A percentile compares a stretch with the other conserved stretches of the same genome.
phyloP scores from a whole-genome alignment of 1,140 invertebrate genomes.

The Nasonia giraulti region DNA sequence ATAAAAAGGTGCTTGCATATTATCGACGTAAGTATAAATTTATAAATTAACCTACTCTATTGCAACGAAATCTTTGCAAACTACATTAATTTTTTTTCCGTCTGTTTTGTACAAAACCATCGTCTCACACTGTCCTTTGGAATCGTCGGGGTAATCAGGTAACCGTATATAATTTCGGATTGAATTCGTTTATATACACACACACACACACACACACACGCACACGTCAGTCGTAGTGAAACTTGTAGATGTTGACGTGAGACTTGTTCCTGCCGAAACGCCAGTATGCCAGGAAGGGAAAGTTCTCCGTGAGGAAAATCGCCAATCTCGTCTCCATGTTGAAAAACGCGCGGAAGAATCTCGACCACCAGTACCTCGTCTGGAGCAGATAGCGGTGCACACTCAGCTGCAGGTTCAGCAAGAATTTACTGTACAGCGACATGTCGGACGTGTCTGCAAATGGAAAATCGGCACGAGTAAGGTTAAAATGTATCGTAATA shows the following conservation, averaged over 20 bases:
- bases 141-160: neutral
- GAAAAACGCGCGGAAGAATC: slow-evolving; percentile 67
- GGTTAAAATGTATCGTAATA: neutral
- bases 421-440: slow-evolving; percentile 64
- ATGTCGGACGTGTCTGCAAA: slow-evolving; percentile 61
- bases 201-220: neutral
- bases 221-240: slow-evolving; percentile 58
- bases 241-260: slow-evolving; percentile 65
- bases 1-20: neutral
- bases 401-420: slow-evolving; percentile 70
- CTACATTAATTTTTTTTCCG: neutral
- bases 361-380: slow-evolving; percentile 65
- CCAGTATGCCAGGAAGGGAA: slow-evolving; percentile 67
- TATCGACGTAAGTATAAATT: neutral
- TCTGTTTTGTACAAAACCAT: slow-evolving; percentile 4
- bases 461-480: slow-evolving; percentile 29
- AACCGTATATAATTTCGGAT: neutral
- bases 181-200: neutral
- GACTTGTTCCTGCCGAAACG: slow-evolving; percentile 63
- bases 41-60: slow-evolving; percentile 10
- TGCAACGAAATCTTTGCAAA: neutral
- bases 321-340: slow-evolving; percentile 70
- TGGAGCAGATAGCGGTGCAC: slow-evolving; percentile 69
- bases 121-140: neutral
- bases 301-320: slow-evolving; percentile 66